A percentile compares a stretch with the other conserved stretches of the same genome.
These are phyloP conservation scores for Diabrotica balteata DNA, from an alignment of 2,888 invertebrate genomes.

Conservation along the genomic window DNA sequence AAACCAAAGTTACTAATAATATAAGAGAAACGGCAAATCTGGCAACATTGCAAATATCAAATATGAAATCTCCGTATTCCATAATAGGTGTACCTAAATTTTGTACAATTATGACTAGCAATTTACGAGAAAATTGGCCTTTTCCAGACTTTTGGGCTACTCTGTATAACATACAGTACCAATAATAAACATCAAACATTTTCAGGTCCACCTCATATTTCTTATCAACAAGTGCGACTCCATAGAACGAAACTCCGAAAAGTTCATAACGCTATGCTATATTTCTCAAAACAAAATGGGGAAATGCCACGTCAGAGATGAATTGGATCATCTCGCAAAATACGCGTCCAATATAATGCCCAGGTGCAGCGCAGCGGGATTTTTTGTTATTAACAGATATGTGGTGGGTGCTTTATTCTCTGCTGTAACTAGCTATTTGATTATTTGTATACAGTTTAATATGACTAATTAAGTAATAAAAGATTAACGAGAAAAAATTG, in stretches of 20 bases:
- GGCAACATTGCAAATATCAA: too few relatives aligned
- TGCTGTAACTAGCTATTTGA: constrained; percentile 19
- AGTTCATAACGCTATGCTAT: constrained; percentile 5
- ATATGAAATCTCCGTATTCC: too few relatives aligned
- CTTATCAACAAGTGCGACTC: constrained; percentile 21
- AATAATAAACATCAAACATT: not conserved
- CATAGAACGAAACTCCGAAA: constrained; percentile 8
- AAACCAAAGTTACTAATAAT: too few relatives aligned
- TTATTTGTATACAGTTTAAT: constrained; percentile 27
- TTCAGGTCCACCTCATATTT: constrained; percentile 14
- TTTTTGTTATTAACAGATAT: constrained; percentile 20
- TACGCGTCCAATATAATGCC: constrained; percentile 14
- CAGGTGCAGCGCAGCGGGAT: constrained; percentile 18
- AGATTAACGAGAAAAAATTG: not conserved
- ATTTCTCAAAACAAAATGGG: constrained; percentile 5
- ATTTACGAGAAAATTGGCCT: too few relatives aligned
- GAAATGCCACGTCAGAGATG: constrained; percentile 1
- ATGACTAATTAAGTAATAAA: not conserved
- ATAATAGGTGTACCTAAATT: too few relatives aligned
- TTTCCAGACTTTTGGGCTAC: too few relatives aligned
- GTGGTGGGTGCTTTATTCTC: constrained; percentile 21
- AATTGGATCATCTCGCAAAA: constrained; percentile 15
- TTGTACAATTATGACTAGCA: too few relatives aligned
- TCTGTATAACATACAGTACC: too few relatives aligned
- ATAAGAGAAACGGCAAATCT: too few relatives aligned